Conservation (phyloP, 2,888 invertebrate genomes). For the Tiliacea citrago region DNA sequence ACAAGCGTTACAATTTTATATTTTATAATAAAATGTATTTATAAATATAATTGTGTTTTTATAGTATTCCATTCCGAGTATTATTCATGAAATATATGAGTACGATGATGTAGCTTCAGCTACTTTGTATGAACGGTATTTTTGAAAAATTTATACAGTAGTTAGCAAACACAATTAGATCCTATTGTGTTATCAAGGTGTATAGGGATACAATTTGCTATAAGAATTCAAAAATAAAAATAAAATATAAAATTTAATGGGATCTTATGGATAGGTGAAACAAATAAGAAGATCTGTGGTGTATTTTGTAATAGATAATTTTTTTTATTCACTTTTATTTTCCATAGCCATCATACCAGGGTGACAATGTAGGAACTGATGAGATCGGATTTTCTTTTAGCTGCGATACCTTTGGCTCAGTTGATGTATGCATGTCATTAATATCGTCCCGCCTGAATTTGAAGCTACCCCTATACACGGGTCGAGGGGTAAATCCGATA, state of each 20-base stretch:
- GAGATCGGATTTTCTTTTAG: constrained; percentile 61
- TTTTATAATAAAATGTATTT: constrained; percentile 11
- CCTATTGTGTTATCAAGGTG: too few relatives aligned
- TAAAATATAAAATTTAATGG: too few relatives aligned
- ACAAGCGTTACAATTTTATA: neutral
- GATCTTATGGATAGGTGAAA: neutral
- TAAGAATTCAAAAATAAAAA: neutral
- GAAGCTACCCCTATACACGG: constrained; percentile 67
- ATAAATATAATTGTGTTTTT: neutral
- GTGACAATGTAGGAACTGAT: constrained; percentile 75
- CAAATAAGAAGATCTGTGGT: neutral
- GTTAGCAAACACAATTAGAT: too few relatives aligned
- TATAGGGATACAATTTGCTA: too few relatives aligned
- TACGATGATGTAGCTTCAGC: neutral
- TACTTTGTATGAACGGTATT: neutral
- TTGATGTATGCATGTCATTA: constrained; percentile 18
- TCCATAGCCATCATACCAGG: constrained; percentile 77
- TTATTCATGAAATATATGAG: neutral
- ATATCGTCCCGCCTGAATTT: constrained; percentile 71
- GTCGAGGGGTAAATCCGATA: neutral
- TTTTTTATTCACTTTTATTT: constrained; percentile 65
- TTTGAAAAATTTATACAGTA: neutral
- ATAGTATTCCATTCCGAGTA: neutral
- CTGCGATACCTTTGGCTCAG: constrained; percentile 17
- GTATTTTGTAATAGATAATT: neutral